These are phyloP conservation scores for Chrysaora quinquecirrha DNA, from an alignment of 30 jellyfish, hydroid and myxozoan species.

Conservation along the genomic window DNA sequence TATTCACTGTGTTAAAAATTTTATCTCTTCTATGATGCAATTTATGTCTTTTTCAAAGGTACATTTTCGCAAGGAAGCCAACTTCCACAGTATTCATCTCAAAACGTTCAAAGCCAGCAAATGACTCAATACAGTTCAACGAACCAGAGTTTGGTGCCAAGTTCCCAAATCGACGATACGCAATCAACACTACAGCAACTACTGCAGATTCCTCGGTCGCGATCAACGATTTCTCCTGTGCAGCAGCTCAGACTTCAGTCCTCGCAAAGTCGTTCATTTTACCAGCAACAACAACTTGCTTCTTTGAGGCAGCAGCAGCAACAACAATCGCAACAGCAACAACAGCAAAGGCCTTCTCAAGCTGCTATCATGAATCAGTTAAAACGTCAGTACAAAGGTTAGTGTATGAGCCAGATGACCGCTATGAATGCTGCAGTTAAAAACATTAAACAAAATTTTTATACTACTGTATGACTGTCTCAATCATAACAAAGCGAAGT, in stretches of 20 bases:
- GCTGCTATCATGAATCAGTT: slow-evolving; percentile 38
- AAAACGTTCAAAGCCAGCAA: slow-evolving; percentile 24
- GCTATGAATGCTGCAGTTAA: too few species aligned
- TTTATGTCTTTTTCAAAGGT: slow-evolving; percentile 35
- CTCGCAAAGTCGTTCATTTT: slow-evolving; percentile 45
- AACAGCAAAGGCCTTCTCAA: neutral
- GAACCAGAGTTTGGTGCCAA: slow-evolving; percentile 25
- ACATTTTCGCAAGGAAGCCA: slow-evolving; percentile 60
- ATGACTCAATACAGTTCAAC: slow-evolving; percentile 45
- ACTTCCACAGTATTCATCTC: slow-evolving; percentile 30
- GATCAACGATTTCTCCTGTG: slow-evolving; percentile 51
- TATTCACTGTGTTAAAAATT: too few species aligned
- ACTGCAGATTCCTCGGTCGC: slow-evolving; percentile 44
- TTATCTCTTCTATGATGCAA: too few species aligned
- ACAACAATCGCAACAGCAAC: slow-evolving; percentile 44
- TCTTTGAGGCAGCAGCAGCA: slow-evolving; percentile 59
- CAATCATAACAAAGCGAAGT: too few species aligned
- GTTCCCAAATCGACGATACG: slow-evolving; percentile 52
- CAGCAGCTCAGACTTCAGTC: slow-evolving; percentile 63
- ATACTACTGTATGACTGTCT: too few species aligned
- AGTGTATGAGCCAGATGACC: too few species aligned
- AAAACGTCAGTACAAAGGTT: slow-evolving; percentile 41
- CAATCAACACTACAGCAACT: slow-evolving; percentile 73
- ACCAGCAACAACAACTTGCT: slow-evolving; percentile 31
- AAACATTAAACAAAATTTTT: too few species aligned